phyloP scores from a whole-genome alignment of 2,888 invertebrate genomes.

The Carpatolechia fugitivella region DNA sequence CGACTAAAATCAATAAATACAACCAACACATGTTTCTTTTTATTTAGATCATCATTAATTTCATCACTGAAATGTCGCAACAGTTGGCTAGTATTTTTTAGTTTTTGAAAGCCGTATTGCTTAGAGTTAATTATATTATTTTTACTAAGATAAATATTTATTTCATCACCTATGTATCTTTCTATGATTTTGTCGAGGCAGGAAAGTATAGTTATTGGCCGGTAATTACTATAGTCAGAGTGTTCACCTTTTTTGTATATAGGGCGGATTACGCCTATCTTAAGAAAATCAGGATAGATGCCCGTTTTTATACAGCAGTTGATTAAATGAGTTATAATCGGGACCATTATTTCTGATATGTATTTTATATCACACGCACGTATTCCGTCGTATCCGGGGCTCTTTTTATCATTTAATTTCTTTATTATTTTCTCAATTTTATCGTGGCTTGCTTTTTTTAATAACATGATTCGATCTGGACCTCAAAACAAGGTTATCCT shows the following conservation, averaged over 20 bases:
- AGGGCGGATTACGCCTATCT: slow-evolving; percentile 18
- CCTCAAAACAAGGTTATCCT: too few species aligned
- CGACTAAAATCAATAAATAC: too few species aligned
- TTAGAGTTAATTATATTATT: slow-evolving; percentile 13
- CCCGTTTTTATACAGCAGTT: slow-evolving; percentile 11
- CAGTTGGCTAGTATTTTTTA: slow-evolving; percentile 13
- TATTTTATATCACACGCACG: slow-evolving; percentile 10
- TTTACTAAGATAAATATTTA: slow-evolving; percentile 7
- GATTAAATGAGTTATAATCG: slow-evolving; percentile 13
- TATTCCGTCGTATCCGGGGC: slow-evolving; percentile 17
- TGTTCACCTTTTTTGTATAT: slow-evolving; percentile 15
- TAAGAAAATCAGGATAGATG: slow-evolving; percentile 14
- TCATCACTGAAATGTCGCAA: slow-evolving; percentile 15
- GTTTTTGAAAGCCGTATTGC: slow-evolving; percentile 17
- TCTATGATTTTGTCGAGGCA: slow-evolving; percentile 17
- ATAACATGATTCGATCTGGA: neutral
- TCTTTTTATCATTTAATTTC: slow-evolving; percentile 14
- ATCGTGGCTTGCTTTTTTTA: slow-evolving; percentile 5
- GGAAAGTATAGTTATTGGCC: slow-evolving; percentile 21
- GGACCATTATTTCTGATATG: slow-evolving; percentile 1
- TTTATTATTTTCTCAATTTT: slow-evolving; percentile 12
- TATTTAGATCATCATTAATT: slow-evolving; percentile 6
- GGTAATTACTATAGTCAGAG: slow-evolving; percentile 18
- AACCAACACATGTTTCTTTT: too few species aligned
- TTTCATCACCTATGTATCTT: slow-evolving; percentile 12